Percentiles rank a stretch among this genome's conserved stretches.
Evolutionary conservation across 1,140 invertebrate genomes (phyloP).

Genomic region (Drosophila eugracilis): DNA sequence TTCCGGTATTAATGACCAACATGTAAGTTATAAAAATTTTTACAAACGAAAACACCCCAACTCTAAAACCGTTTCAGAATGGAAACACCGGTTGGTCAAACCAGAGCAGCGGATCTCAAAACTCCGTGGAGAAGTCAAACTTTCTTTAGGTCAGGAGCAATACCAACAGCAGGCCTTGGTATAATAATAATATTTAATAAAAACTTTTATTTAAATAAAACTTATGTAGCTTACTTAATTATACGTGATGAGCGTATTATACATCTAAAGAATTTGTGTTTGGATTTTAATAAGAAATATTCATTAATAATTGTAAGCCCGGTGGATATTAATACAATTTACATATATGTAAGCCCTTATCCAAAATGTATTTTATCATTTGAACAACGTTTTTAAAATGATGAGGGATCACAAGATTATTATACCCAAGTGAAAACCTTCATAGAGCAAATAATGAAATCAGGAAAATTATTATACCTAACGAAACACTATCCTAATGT

Average conservation of each 20-base stretch:
- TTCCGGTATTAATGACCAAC: conserved; percentile 59
- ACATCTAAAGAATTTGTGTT: conserved; percentile 10
- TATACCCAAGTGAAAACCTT: too few relatives aligned
- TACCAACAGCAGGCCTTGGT: conserved; percentile 21
- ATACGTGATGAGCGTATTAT: conserved; percentile 46
- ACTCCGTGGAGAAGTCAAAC: conserved; percentile 71
- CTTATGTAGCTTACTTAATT: conserved; percentile 54
- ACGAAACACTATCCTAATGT: too few relatives aligned
- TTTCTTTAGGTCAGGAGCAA: conserved; percentile 68
- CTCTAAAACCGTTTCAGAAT: conserved; percentile 44
- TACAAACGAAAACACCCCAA: background rate
- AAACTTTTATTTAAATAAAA: conserved; percentile 55
- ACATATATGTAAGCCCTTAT: background rate
- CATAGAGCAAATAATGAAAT: too few relatives aligned
- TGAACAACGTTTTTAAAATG: too few relatives aligned
- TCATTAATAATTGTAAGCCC: too few relatives aligned
- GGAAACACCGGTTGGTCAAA: conserved; percentile 72
- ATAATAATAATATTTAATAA: conserved; percentile 34
- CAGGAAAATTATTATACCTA: too few relatives aligned
- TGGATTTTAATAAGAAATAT: too few relatives aligned
- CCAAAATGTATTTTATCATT: too few relatives aligned
- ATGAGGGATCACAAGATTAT: too few relatives aligned
- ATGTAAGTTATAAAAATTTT: conserved; percentile 52
- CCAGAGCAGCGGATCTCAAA: conserved; percentile 75
- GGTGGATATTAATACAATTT: too few relatives aligned